These are phyloP conservation scores for Sphenodon punctatus DNA, from an alignment of 2,797 vertebrate genomes.

Conservation along the genomic window DNA sequence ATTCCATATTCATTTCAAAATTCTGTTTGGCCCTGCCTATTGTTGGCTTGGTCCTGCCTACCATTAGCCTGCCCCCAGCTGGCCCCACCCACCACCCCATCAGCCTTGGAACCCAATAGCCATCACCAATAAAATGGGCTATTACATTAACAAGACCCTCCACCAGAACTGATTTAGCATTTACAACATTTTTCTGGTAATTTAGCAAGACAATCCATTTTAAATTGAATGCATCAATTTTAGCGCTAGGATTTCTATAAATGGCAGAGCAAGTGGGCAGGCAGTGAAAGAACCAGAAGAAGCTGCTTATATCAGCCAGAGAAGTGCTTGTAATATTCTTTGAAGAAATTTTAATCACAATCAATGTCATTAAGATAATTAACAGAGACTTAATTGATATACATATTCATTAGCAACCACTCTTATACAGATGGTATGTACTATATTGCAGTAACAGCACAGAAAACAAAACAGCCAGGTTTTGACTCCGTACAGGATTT, in stretches of 20 bases:
- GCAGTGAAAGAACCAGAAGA: neutral
- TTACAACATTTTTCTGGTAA: no score
- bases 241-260: neutral
- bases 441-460: neutral
- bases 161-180: neutral
- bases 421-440: neutral
- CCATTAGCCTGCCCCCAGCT: no score
- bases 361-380: neutral
- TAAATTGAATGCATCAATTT: neutral
- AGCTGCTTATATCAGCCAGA: neutral
- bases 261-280: fast-evolving
- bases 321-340: neutral
- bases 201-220: no score
- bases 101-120: no score
- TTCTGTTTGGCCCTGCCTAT: no score
- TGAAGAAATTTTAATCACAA: neutral
- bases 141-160: neutral
- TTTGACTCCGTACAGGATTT: neutral
- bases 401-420: neutral
- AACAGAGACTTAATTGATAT: neutral
- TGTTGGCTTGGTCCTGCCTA: no score
- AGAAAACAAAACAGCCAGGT: slow-evolving; percentile 18
- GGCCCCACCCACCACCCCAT: no score
- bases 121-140: no score
- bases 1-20: no score